Evolutionary conservation across 2,113 vertebrate genomes (phyloP), one percentile per base, ranked within the genome.

Genomic region (Cisticola juncidis): DNA sequence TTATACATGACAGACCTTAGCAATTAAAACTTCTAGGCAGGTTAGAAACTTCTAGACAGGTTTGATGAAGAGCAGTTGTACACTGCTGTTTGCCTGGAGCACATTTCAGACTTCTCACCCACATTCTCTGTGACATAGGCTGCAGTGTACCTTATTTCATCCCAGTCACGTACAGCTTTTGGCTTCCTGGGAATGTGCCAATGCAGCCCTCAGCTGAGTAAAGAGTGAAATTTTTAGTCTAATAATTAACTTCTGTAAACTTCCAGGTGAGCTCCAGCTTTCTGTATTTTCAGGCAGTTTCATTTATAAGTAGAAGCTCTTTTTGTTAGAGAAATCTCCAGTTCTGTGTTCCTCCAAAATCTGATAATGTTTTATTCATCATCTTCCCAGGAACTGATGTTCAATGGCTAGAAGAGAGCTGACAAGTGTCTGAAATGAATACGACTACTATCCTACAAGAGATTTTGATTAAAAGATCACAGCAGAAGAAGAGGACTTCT

Each of bases 401-500:
- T 98, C 97, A 97, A 98, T 98, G 98, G 98, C 98, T 97, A 97
- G 96, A 97, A 95, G 97, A 86, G 72, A 66, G 96, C 90, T 82
- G 97, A 86, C 81, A 97, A 98, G 96, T 90, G 98, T 97, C 94
- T 89, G 98, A 98, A 97, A 99, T 99, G 99, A 99, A 98, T 98
- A 97, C 77, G 9, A 98, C 98, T 93, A 95, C 93, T 96, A 98
- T 99, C 87, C 96, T 99, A 81, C 98, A 99, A 97, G 99, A 99
- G 97, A 98, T 96, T 96, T 97, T 99, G 95, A 99, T 99, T 97
- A 99, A 99, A 97, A 98, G 99, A 25, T 99, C 99, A 6, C 99
- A 99, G 93, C 99, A 99, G 98, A 99, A 99, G 97, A 99, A 98
- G 97, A 98, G 98, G 90, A 99, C 98, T 19, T 99, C 99, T 11